Evolutionary conservation across 2,113 vertebrate species (phyloP).

Genomic region (Porphyrio hochstetteri): DNA sequence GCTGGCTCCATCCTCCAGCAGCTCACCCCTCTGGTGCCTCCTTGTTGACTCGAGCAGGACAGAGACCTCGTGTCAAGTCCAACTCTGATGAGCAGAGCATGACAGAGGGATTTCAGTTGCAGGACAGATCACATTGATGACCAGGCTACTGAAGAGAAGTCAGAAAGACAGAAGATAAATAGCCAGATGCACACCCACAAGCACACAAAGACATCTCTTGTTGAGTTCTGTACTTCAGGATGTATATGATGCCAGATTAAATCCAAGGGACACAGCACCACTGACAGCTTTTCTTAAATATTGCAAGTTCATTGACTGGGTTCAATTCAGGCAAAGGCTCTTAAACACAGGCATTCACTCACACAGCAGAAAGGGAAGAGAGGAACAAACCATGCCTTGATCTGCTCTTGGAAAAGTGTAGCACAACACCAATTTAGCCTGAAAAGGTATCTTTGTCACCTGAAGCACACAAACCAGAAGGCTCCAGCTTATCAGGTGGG

Average conservation of each 20-base stretch:
- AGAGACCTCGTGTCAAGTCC: background rate
- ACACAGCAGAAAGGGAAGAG: background rate
- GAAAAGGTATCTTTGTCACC: background rate
- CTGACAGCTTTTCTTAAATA: conserved; percentile 17
- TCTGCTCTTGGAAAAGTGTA: background rate
- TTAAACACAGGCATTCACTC: background rate
- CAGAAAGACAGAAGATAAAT: background rate
- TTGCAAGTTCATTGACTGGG: background rate
- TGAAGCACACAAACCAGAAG: background rate
- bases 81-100: rapidly evolving
- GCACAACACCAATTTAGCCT: background rate
- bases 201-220: rapidly evolving
- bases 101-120: background rate
- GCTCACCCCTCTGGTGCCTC: background rate
- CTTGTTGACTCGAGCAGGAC: no score
- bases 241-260: background rate
- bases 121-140: rapidly evolving
- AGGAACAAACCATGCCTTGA: background rate
- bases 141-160: background rate
- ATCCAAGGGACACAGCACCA: background rate
- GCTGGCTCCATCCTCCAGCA: background rate
- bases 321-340: conserved; percentile 14
- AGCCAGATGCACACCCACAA: background rate
- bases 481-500: background rate
- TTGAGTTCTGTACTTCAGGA: background rate